These are phyloP conservation scores for Melanogrammus aeglefinus DNA, from an alignment of 2,797 vertebrate genomes.

Conservation along the genomic window DNA sequence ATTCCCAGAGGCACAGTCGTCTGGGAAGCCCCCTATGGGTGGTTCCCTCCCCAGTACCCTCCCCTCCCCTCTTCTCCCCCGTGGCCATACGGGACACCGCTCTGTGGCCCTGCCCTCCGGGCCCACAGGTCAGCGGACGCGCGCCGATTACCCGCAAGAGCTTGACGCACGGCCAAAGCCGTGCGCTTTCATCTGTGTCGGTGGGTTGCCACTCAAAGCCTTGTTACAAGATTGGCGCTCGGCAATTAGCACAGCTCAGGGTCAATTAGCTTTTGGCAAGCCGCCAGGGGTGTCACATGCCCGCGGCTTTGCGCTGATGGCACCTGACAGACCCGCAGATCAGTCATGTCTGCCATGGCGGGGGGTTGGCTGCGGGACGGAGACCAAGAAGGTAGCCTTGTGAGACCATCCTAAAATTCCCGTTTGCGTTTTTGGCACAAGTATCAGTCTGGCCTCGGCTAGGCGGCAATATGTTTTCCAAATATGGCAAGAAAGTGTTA, in stretches of 20 bases:
- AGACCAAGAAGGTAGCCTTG: constrained; percentile 17
- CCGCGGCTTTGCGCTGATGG: constrained; percentile 77
- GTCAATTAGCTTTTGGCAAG: constrained; percentile 82
- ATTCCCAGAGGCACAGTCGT: constrained; percentile 22
- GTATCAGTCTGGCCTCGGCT: not conserved
- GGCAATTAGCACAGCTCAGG: constrained; percentile 83
- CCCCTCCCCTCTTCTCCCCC: constrained; percentile 17
- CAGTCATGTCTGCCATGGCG: constrained; percentile 61
- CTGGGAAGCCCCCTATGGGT: constrained; percentile 30
- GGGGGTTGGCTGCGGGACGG: constrained; percentile 38
- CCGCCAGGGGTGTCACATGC: constrained; percentile 76
- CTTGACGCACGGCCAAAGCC: constrained; percentile 79
- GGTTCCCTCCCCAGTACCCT: constrained; percentile 9
- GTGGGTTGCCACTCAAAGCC: constrained; percentile 83
- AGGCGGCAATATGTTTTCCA: not conserved
- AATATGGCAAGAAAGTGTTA: not conserved
- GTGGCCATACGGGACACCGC: constrained; percentile 42
- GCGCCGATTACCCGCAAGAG: constrained; percentile 76
- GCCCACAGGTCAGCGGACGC: constrained; percentile 78
- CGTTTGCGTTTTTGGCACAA: not conserved
- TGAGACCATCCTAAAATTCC: not conserved
- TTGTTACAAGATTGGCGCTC: constrained; percentile 81
- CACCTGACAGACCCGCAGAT: constrained; percentile 76
- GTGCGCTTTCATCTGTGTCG: constrained; percentile 82
- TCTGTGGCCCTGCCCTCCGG: constrained; percentile 65